A percentile compares a stretch with the other conserved stretches of the same genome.
Evolutionary conservation across 2,797 vertebrate species (phyloP).

Genomic region (Chanos chanos): DNA sequence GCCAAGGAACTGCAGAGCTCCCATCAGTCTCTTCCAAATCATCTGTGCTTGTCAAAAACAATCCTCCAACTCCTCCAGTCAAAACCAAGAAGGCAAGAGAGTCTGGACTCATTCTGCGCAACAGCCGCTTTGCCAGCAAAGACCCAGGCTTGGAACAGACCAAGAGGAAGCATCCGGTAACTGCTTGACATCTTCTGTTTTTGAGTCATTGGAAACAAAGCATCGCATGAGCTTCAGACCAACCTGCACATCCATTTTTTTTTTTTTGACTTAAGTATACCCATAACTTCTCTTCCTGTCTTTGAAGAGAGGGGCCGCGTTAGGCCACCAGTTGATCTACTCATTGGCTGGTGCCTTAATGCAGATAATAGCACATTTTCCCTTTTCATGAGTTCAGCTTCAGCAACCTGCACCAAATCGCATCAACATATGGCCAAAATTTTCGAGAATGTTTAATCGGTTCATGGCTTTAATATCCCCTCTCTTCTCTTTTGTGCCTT

Average conservation of each 20-base stretch:
- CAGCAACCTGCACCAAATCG: background rate
- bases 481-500: constrained; percentile 39
- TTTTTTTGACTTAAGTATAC: constrained; percentile 56
- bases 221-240: constrained; percentile 78
- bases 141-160: constrained; percentile 63
- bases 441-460: constrained; percentile 34
- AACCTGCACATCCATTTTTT: constrained; percentile 59
- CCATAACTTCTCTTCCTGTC: constrained; percentile 58
- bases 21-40: constrained; percentile 59
- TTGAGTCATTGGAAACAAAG: constrained; percentile 68
- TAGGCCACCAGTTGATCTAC: constrained; percentile 19
- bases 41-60: constrained; percentile 61
- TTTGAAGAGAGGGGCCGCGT: constrained; percentile 56
- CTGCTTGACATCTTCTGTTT: constrained; percentile 62
- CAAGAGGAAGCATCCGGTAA: constrained; percentile 78
- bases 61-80: constrained; percentile 72
- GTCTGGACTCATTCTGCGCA: constrained; percentile 74
- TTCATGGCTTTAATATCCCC: constrained; percentile 46
- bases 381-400: background rate
- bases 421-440: background rate
- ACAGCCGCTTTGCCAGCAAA: constrained; percentile 68
- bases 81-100: constrained; percentile 78
- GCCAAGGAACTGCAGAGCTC: constrained; percentile 51
- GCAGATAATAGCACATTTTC: background rate
- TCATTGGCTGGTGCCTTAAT: constrained; percentile 17